phyloP scores from a whole-genome alignment of 2,888 invertebrate genomes.

The Drosophila tripunctata region DNA sequence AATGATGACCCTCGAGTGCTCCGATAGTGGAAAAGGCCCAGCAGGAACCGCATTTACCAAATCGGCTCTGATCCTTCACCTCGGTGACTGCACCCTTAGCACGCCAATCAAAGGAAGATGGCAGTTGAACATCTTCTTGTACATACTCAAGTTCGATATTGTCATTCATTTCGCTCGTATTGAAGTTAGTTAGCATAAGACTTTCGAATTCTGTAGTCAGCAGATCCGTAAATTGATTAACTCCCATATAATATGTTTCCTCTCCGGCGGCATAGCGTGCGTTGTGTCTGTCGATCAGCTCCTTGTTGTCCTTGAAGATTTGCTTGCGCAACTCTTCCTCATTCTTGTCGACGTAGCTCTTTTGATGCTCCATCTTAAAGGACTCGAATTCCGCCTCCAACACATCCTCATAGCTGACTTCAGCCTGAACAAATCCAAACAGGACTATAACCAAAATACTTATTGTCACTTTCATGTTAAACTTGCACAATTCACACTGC shows the following conservation, averaged over 20 bases:
- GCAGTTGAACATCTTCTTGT: constrained; percentile 87
- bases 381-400: constrained; percentile 1
- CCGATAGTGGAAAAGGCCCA: constrained; percentile 97
- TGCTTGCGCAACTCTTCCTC: constrained; percentile 94
- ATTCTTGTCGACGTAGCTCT: constrained; percentile 88
- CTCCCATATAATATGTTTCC: constrained; percentile 87
- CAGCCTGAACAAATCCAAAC: background rate
- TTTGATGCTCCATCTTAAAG: constrained; percentile 85
- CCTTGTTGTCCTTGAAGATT: constrained; percentile 93
- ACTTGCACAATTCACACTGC: background rate
- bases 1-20: constrained; percentile 93
- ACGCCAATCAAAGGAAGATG: constrained; percentile 93
- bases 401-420: background rate
- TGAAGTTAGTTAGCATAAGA: constrained; percentile 79
- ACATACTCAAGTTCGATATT: constrained; percentile 62
- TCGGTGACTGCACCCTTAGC: constrained; percentile 92
- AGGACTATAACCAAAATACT: background rate
- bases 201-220: constrained; percentile 88
- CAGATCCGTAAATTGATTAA: constrained; percentile 94
- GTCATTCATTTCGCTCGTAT: constrained; percentile 37
- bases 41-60: constrained; percentile 91
- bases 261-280: constrained; percentile 88
- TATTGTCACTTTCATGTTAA: constrained; percentile 12
- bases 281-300: constrained; percentile 93
- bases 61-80: constrained; percentile 94